Percentiles rank a stretch among this genome's conserved stretches.
Conservation (phyloP, 1,140 invertebrate species). For the Micrasema minimum region DNA sequence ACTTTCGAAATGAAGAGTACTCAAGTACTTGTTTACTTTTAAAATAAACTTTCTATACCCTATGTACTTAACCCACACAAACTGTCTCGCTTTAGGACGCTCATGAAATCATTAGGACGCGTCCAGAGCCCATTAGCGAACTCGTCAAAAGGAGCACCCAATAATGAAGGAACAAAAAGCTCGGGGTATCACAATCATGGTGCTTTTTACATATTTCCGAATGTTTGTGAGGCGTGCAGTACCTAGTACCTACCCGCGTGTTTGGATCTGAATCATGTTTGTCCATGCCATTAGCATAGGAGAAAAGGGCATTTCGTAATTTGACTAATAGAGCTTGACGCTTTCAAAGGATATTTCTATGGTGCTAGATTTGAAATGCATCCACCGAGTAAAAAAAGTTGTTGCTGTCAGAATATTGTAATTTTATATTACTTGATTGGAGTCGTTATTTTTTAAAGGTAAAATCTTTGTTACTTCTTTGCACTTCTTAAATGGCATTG, state of each 20-base stretch:
- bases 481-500: too few relatives aligned
- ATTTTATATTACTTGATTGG: too few relatives aligned
- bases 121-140: neutral
- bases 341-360: constrained; percentile 6
- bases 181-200: too few relatives aligned
- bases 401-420: too few relatives aligned
- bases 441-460: too few relatives aligned
- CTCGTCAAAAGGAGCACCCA: neutral
- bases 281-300: constrained; percentile 7
- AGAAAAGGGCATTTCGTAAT: constrained; percentile 14
- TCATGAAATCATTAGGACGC: constrained; percentile 10
- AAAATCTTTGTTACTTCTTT: too few relatives aligned
- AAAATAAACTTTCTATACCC: constrained; percentile 23
- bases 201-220: too few relatives aligned
- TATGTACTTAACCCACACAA: constrained; percentile 7
- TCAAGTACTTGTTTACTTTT: neutral
- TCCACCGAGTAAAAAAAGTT: too few relatives aligned
- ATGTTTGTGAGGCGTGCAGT: neutral
- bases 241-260: neutral
- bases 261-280: neutral
- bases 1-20: constrained; percentile 15
- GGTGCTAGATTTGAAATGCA: too few relatives aligned
- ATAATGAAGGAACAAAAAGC: neutral
- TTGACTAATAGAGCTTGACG: neutral
- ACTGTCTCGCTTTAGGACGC: constrained; percentile 10